Percentiles rank a stretch among this genome's conserved stretches.
These are phyloP conservation scores for Bursaphelenchus okinawaensis DNA, from an alignment of 2,888 invertebrate species.

Conservation along the genomic window DNA sequence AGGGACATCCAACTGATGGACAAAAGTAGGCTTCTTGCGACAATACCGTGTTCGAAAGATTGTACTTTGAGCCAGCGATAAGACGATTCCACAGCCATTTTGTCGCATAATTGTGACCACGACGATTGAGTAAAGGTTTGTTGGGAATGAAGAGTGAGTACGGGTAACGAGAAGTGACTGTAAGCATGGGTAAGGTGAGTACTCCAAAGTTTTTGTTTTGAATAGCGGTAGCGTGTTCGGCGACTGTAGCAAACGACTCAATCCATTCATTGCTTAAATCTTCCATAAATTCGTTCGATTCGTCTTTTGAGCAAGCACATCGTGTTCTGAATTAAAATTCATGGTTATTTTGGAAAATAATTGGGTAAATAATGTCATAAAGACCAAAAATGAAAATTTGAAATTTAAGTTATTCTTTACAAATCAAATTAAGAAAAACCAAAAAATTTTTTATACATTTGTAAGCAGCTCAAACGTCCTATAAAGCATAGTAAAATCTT, in stretches of 20 bases:
- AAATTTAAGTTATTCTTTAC: no score
- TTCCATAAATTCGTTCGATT: slow-evolving; percentile 41
- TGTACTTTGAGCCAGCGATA: slow-evolving; percentile 52
- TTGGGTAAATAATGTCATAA: no score
- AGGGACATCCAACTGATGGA: slow-evolving; percentile 31
- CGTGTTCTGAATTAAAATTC: slow-evolving; percentile 39
- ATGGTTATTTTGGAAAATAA: no score
- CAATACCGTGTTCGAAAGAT: slow-evolving; percentile 46
- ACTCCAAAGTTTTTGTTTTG: slow-evolving; percentile 48
- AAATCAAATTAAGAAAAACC: no score
- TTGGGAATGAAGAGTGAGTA: slow-evolving; percentile 43
- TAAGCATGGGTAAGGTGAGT: slow-evolving; percentile 48
- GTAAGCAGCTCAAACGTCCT: not conserved
- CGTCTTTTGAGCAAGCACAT: slow-evolving; percentile 39
- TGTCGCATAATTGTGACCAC: slow-evolving; percentile 53
- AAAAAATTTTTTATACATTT: not conserved
- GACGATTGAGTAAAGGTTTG: slow-evolving; percentile 39
- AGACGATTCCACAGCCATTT: slow-evolving; percentile 55
- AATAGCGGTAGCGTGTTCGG: slow-evolving; percentile 23
- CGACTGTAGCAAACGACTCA: slow-evolving; percentile 23
- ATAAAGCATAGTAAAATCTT: not conserved
- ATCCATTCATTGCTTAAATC: slow-evolving; percentile 40
- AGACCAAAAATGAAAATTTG: no score
- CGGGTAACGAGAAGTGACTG: slow-evolving; percentile 54
- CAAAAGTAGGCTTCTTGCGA: slow-evolving; percentile 51